Percentiles rank a stretch among this genome's conserved stretches.
phyloP scores from a whole-genome alignment of 2,113 vertebrate species.

The Redunca redunca region DNA sequence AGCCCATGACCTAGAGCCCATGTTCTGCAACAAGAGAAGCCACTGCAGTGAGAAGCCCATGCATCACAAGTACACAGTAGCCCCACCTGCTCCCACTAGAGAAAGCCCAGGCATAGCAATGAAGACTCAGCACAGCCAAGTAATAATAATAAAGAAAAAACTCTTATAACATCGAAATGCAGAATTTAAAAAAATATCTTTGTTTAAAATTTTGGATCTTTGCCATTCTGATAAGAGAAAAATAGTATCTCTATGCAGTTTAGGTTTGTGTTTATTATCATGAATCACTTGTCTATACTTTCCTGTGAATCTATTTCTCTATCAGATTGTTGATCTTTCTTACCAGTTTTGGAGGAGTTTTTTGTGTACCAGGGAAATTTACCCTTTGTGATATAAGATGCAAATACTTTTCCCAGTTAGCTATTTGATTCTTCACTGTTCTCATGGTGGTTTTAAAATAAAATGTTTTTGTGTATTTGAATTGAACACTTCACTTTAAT shows the following conservation, averaged over 20 bases:
- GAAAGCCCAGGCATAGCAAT: neutral
- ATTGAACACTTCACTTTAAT: neutral
- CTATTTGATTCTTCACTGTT: neutral
- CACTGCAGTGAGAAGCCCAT: neutral
- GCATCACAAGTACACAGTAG: neutral
- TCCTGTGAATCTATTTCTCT: neutral
- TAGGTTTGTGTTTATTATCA: neutral
- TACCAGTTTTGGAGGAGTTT: neutral
- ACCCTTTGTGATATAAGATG: neutral
- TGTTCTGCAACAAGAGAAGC: neutral
- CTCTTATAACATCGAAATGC: neutral
- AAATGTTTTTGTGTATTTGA: neutral
- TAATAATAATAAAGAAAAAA: neutral
- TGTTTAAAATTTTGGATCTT: neutral
- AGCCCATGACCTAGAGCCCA: neutral
- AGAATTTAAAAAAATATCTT: neutral
- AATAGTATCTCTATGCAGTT: neutral
- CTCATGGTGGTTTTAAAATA: neutral
- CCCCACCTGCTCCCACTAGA: neutral
- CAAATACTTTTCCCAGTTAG: conserved; percentile 2
- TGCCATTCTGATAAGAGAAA: neutral
- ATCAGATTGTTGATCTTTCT: neutral
- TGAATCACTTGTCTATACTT: neutral
- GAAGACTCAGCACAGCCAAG: neutral
- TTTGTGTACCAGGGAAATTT: neutral